Conservation (phyloP, 2,113 vertebrate species). For the Mobula hypostoma region DNA sequence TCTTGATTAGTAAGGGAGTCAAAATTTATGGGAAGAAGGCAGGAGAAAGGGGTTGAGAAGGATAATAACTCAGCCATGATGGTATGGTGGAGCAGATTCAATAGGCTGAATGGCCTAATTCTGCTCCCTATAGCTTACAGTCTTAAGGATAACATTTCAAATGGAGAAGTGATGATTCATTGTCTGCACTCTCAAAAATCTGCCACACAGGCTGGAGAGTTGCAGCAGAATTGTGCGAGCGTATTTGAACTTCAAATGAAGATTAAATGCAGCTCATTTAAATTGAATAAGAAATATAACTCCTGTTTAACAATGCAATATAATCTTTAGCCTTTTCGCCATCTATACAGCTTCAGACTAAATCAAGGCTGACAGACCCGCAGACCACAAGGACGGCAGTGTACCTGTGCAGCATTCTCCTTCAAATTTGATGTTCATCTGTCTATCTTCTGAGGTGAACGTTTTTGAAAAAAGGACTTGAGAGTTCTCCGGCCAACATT, state of each 20-base stretch:
- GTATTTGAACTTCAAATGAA: background rate
- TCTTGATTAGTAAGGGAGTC: no score
- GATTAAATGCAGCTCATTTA: background rate
- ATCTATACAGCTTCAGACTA: background rate
- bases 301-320: background rate
- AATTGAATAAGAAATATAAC: background rate
- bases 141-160: background rate
- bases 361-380: background rate
- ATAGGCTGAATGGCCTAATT: no score
- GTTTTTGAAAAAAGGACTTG: background rate
- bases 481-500: no score
- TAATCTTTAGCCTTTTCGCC: background rate
- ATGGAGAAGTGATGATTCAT: background rate
- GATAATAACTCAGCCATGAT: no score
- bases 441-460: background rate
- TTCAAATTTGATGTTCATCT: background rate
- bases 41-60: no score
- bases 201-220: background rate
- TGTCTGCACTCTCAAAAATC: background rate
- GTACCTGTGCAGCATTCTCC: background rate
- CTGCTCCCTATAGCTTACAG: no score
- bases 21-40: no score
- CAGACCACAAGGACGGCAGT: background rate
- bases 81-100: no score
- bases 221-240: background rate